Base-by-base conservation (phyloP, 2,888 invertebrate genomes). In the Horisme vitalbata region DNA sequence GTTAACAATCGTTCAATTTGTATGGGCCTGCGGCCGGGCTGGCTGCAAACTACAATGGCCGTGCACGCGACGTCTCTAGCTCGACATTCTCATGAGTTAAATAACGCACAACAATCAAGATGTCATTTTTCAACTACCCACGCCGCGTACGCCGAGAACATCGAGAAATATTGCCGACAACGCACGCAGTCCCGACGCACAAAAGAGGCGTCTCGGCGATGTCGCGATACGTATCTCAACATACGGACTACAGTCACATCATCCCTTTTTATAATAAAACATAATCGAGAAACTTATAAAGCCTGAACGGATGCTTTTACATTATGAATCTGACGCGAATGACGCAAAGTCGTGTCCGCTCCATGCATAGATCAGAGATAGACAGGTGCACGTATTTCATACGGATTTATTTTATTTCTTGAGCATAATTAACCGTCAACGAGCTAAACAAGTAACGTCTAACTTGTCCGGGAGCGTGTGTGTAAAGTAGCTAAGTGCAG, bases 41-140 rank as follows among this genome's bases (percentile, higher is more conserved):
- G 20, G 66, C 68, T 66, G 30, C 38, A 35, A 26, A 23, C 63
- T 67, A 85, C 85, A 86, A 86, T 84, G 70, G 80, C 67, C 60
- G 68, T 77, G 77, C 87, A 85, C 85, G 85, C 86, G 84, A 86
- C 79, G 75, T 11, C 37, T 68, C 68, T 61, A 63, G 63, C 71
- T 68, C 77, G 71, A 83, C 83, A 83, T 86, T 86, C 86, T 83
- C 86, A 84, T 86, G 82, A 84, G 83, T 81, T 79, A 85, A 84
- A 85, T 87, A 87, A 84, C 86, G 83, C 79, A 80, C 80, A 87
- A 88, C 88, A 89, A 89, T 88, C 88, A 88, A 88, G 89, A 89
- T 89, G 88, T 89, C 87, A 89, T 89, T 88, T 89, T 88, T 89
- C 88, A 89, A 86, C 89, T 86, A 85, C 88, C 89, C 88, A 89